Evolutionary conservation across 2,797 vertebrate species (phyloP).

Genomic region (Parambassis ranga): DNA sequence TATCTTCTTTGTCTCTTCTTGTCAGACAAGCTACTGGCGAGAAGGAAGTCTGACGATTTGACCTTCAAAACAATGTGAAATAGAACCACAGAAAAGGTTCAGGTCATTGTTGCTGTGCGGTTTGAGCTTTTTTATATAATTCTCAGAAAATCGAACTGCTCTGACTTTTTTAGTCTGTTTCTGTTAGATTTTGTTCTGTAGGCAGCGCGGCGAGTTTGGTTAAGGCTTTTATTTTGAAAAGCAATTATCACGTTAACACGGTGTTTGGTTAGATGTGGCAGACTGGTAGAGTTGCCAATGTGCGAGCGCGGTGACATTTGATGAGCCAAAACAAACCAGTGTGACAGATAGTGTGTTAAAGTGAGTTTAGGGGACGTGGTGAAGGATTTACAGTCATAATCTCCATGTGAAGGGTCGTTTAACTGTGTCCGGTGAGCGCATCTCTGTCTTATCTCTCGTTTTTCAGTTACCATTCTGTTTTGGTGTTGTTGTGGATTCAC

Average conservation of each 20-base stretch:
- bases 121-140: no score
- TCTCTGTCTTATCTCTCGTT: not conserved
- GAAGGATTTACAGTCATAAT: accelerated
- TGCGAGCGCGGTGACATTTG: not conserved
- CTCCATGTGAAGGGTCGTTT: not conserved
- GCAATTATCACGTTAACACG: accelerated
- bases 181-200: accelerated
- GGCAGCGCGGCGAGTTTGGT: accelerated
- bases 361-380: not conserved
- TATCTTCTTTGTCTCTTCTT: no score
- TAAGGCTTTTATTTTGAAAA: slow-evolving; percentile 49
- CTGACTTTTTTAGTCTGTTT: accelerated
- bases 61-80: no score
- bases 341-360: not conserved
- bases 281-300: not conserved
- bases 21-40: no score
- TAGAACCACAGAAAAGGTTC: no score
- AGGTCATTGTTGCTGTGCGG: accelerated
- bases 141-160: no score
- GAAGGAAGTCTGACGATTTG: no score
- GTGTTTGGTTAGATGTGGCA: not conserved
- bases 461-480: not conserved
- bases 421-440: not conserved
- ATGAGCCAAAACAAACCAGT: not conserved
- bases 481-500: not conserved